Conservation (phyloP, 2,113 vertebrate species). For the Malurus elegans region DNA sequence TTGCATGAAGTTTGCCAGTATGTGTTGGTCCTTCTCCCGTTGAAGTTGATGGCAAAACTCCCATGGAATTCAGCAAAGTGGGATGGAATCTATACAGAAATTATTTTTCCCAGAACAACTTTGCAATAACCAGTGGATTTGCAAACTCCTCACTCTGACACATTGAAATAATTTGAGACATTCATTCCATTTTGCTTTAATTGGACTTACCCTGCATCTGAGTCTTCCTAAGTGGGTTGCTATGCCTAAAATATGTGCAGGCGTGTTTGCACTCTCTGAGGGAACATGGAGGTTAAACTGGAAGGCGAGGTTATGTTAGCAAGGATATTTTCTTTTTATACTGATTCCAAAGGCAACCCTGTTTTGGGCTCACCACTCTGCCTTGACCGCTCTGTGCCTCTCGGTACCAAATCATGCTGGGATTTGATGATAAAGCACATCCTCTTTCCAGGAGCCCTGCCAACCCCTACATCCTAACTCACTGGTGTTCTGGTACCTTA, state of each 20-base stretch:
- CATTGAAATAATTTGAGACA: constrained; percentile 64
- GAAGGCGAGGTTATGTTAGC: constrained; percentile 36
- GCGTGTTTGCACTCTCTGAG: constrained; percentile 54
- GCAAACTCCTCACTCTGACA: constrained; percentile 18
- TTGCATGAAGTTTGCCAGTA: not conserved
- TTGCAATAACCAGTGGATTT: constrained; percentile 42
- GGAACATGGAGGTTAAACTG: constrained; percentile 41
- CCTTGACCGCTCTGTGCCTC: constrained; percentile 24
- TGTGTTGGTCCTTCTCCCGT: not conserved
- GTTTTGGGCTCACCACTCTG: constrained; percentile 18
- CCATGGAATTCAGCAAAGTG: not conserved
- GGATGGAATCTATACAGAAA: constrained; percentile 1
- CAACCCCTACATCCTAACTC: constrained; percentile 39
- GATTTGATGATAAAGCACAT: constrained; percentile 66
- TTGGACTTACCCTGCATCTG: constrained; percentile 27
- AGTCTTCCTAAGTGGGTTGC: constrained; percentile 44
- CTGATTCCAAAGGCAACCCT: constrained; percentile 61
- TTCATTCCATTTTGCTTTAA: constrained; percentile 51
- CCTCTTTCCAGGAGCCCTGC: constrained; percentile 57
- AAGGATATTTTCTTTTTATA: constrained; percentile 57
- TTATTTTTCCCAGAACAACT: constrained; percentile 46
- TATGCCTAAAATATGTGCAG: constrained; percentile 43
- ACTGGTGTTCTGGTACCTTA: constrained; percentile 51
- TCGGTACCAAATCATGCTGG: constrained; percentile 42
- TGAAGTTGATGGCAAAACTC: not conserved